phyloP scores from a whole-genome alignment of 2,113 vertebrate species.

The Pipa parva region DNA sequence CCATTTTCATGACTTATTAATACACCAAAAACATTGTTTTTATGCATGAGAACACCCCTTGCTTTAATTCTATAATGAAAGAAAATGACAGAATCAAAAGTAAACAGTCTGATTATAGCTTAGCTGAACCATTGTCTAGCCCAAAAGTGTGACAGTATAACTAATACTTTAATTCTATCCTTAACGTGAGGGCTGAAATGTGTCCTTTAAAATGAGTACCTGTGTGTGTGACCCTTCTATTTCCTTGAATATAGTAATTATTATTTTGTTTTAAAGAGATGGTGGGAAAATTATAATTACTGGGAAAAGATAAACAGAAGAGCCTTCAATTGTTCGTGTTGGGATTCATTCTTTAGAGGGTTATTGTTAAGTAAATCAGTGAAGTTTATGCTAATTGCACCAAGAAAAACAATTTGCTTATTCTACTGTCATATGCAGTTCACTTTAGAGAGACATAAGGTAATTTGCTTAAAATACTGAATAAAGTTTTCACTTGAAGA shows the following conservation, averaged over 20 bases:
- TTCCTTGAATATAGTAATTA: slow-evolving; percentile 27
- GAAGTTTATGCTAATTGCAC: too few species aligned
- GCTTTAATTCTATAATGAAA: slow-evolving; percentile 34
- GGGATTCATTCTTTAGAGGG: slow-evolving; percentile 2
- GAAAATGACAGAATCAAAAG: slow-evolving; percentile 32
- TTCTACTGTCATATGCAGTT: too few species aligned
- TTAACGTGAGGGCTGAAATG: slow-evolving; percentile 6
- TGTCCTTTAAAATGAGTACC: slow-evolving; percentile 24
- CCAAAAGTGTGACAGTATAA: slow-evolving; percentile 18
- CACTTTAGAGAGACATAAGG: too few species aligned
- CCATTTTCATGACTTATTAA: background rate
- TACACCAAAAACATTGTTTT: slow-evolving; percentile 21
- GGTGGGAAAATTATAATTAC: slow-evolving; percentile 23
- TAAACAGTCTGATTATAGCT: slow-evolving; percentile 35
- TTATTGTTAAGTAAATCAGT: slow-evolving; percentile 10
- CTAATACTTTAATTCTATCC: slow-evolving; percentile 13
- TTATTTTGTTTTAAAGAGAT: slow-evolving; percentile 27
- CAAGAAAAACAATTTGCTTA: too few species aligned
- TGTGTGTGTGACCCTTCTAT: background rate
- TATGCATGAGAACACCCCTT: slow-evolving; percentile 16
- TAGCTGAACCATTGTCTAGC: slow-evolving; percentile 7
- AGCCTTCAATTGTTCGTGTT: slow-evolving; percentile 13
- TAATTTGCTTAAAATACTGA: too few species aligned
- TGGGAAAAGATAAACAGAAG: slow-evolving; percentile 9
- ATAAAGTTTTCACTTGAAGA: too few species aligned